Percentiles rank a stretch among this genome's conserved stretches.
Evolutionary conservation across 1,140 invertebrate species (phyloP).

Genomic region (Palaemon carinicauda): DNA sequence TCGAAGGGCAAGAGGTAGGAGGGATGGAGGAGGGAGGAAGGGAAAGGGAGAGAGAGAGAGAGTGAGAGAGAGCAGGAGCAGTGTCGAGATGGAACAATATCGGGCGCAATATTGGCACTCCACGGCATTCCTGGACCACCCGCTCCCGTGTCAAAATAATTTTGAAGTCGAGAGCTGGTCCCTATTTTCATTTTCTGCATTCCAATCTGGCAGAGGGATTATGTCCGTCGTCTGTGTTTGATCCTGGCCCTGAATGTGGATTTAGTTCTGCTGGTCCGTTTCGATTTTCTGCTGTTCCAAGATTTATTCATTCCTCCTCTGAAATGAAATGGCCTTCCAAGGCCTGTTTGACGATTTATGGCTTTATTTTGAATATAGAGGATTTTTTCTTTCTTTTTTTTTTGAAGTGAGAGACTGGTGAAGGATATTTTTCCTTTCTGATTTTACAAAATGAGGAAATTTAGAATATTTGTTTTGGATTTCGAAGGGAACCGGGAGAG

Average conservation of each 20-base stretch:
- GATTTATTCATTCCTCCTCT: slow-evolving; percentile 53
- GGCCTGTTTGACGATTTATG: slow-evolving; percentile 49
- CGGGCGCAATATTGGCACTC: slow-evolving; percentile 54
- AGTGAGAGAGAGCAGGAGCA: not conserved
- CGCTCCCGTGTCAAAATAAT: slow-evolving; percentile 56
- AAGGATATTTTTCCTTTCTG: too few species aligned
- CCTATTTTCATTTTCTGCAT: slow-evolving; percentile 57
- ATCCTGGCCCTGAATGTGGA: slow-evolving; percentile 45
- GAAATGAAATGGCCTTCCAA: slow-evolving; percentile 53
- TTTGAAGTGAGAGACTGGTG: too few species aligned
- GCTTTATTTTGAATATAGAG: slow-evolving; percentile 50
- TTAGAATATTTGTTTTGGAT: too few species aligned
- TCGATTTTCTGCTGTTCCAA: slow-evolving; percentile 48
- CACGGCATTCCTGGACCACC: slow-evolving; percentile 54
- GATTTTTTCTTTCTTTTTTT: not conserved
- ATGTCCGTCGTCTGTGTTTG: slow-evolving; percentile 48
- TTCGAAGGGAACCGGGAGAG: too few species aligned
- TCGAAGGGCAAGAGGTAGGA: not conserved
- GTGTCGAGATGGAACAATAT: slow-evolving; percentile 50
- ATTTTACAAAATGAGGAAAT: too few species aligned
- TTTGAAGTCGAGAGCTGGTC: slow-evolving; percentile 53
- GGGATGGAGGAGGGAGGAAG: not conserved
- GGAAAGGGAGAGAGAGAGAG: not conserved
- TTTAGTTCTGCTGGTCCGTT: slow-evolving; percentile 44
- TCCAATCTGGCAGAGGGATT: slow-evolving; percentile 55